Base-by-base conservation (phyloP, 2,113 vertebrate species). In the Charadrius vociferus region DNA sequence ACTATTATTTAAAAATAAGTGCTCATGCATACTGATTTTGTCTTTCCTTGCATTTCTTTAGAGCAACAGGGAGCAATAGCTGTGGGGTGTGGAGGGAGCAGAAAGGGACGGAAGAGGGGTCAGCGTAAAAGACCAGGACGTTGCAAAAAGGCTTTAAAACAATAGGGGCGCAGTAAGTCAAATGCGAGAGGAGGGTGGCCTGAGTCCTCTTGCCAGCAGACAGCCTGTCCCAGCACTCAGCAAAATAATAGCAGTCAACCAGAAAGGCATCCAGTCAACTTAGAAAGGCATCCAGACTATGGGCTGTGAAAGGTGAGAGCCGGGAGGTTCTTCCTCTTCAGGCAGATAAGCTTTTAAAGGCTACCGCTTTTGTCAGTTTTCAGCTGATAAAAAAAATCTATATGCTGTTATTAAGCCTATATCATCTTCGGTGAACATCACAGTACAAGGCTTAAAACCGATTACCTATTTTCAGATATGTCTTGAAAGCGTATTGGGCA, bases 281-380 rank as follows among this genome's bases (percentile, higher is more conserved):
- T 50, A 96, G 96, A 96, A 96, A 96, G 96, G 95, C 95, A 94
- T 95, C 81, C 94, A 91, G 95, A 94, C 86, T 93, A 68, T 72
- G 91, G 61, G n/a, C 74, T 82, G 21, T 85, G 89, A 82, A 97
- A 95, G 94, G 86, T 96, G 91, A 93, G 95, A 89, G 70, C 71
- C 3, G 5, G 71, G 87, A 93, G 45, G 9, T 73, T 72, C 84
- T 91, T 95, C 70, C 71, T 88, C 86, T 90, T 67, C n/a, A 66
- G 66, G 49, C 81, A 86, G 66, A 77, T 85, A 62, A 82, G 39
- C 81, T 85, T 71, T 56, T 80, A 73, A 75, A 94, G 24, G 58
- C 70, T 58, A 36, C 66, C 3, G 45, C 37, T 80, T 89, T 73
- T 71, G 43, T 81, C 36, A 74, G 27, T 39, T 78, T 92, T 81